These are phyloP conservation scores for Tringa solitaria DNA, from an alignment of 2,113 vertebrate species.

Conservation along the genomic window DNA sequence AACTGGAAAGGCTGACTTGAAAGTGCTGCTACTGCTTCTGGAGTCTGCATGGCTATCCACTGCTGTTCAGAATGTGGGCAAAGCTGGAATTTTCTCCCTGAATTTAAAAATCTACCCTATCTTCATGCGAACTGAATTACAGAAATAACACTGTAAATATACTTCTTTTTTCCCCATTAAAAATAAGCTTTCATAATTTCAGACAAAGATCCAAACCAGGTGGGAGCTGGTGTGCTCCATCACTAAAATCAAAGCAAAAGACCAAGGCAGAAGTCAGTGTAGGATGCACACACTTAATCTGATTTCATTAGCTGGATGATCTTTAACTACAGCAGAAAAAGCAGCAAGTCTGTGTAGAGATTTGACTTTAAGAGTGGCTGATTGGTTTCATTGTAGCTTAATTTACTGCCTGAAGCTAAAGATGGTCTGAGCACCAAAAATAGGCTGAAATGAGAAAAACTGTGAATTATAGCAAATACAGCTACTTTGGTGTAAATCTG, in stretches of 20 bases:
- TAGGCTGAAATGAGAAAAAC: background rate
- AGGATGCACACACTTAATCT: background rate
- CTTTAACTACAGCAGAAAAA: background rate
- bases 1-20: background rate
- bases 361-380: background rate
- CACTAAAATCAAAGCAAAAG: background rate
- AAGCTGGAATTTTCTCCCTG: background rate
- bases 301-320: background rate
- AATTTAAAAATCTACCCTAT: background rate
- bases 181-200: background rate
- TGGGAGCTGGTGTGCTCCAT: background rate
- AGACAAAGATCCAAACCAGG: background rate
- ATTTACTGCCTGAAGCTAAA: background rate
- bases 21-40: background rate
- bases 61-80: background rate
- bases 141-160: background rate
- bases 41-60: accelerated
- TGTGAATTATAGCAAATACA: background rate
- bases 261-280: background rate
- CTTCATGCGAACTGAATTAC: background rate
- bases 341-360: background rate
- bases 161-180: background rate
- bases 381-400: background rate
- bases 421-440: background rate
- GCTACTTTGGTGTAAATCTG: background rate